These are phyloP conservation scores for Diarsia rubi DNA, from an alignment of 2,888 invertebrate species.

Conservation along the genomic window DNA sequence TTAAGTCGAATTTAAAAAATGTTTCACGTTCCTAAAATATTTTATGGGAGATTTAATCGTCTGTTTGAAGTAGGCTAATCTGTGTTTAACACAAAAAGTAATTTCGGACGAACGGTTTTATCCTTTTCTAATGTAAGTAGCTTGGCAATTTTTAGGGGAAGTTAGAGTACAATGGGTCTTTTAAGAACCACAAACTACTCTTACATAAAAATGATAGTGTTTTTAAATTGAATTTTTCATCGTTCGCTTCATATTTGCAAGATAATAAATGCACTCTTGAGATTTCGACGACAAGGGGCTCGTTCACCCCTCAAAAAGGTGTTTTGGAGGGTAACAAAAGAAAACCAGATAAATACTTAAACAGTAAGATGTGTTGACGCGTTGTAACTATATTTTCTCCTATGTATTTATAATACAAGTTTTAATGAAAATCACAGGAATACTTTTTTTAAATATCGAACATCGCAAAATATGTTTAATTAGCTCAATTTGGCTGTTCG, in stretches of 20 bases:
- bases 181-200: constrained; percentile 1
- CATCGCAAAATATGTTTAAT: constrained; percentile 44
- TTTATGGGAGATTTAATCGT: constrained; percentile 60
- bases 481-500: constrained; percentile 53
- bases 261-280: constrained; percentile 29
- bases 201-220: constrained; percentile 12
- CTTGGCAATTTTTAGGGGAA: constrained; percentile 17
- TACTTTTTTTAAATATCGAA: constrained; percentile 26
- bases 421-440: constrained; percentile 7
- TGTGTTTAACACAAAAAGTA: constrained; percentile 60
- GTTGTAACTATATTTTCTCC: neutral
- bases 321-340: constrained; percentile 19
- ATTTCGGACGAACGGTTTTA: constrained; percentile 51
- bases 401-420: neutral
- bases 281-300: constrained; percentile 24
- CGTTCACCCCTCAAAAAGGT: neutral
- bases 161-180: constrained; percentile 12
- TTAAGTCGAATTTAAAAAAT: constrained; percentile 62
- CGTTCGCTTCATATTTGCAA: constrained; percentile 22
- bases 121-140: constrained; percentile 55
- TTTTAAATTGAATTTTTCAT: constrained; percentile 46
- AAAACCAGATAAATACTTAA: constrained; percentile 11
- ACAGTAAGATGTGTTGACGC: neutral
- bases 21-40: constrained; percentile 54
- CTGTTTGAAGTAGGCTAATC: constrained; percentile 59